A percentile compares a stretch with the other conserved stretches of the same genome.
phyloP scores from a whole-genome alignment of 1,140 invertebrate species.

The Ctenoplectra terminalis region DNA sequence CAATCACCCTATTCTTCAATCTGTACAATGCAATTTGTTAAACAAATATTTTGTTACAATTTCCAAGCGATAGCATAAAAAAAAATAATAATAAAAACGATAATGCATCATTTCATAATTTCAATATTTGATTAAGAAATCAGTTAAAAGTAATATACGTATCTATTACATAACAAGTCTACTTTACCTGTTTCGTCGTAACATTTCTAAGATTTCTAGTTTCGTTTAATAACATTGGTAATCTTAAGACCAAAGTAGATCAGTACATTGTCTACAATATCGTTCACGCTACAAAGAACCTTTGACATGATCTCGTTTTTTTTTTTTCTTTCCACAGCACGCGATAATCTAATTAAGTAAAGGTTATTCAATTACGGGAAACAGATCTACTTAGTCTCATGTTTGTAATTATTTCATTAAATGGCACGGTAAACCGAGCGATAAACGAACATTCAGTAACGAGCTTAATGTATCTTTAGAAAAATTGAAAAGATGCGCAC shows the following conservation, averaged over 20 bases:
- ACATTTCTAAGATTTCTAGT: conserved; percentile 62
- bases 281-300: neutral
- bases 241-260: conserved; percentile 11
- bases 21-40: conserved; percentile 62
- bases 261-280: neutral
- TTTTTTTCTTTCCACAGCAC: neutral
- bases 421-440: neutral
- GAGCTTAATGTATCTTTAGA: neutral
- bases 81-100: neutral
- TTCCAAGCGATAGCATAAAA: neutral
- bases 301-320: conserved; percentile 1
- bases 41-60: conserved; percentile 19
- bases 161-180: neutral
- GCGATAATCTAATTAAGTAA: conserved; percentile 35
- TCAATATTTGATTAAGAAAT: neutral
- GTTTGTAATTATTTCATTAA: neutral
- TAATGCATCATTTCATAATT: conserved; percentile 5
- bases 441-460: neutral
- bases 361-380: conserved; percentile 37
- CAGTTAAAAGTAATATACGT: neutral
- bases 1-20: conserved; percentile 74
- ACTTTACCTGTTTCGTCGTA: conserved; percentile 74
- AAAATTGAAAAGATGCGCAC: neutral
- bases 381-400: neutral
- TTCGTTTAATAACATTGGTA: conserved; percentile 10